Evolutionary conservation across 2,888 invertebrate species (phyloP), one percentile per base, ranked within the genome.

Genomic region (Onthophagus sagittarius): DNA sequence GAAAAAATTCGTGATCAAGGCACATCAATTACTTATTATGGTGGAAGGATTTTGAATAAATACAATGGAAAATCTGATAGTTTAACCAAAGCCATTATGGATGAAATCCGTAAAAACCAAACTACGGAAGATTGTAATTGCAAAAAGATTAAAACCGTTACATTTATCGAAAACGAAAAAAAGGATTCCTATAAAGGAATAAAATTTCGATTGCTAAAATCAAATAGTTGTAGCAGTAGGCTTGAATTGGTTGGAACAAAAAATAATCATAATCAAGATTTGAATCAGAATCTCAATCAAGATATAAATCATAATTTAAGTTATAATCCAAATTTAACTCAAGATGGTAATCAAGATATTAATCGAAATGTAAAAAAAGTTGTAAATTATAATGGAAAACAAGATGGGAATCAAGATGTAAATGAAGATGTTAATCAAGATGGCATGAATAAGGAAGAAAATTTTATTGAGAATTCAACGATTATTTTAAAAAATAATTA

Each of bases 21-120:
- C n/a, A 95, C 95, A 5, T 93, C 94, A 15, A 90, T 95, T 6
- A 96, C 95, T 5, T 96, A 95, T 83, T 96, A 95, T 81, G 96
- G 96, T 0, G 95, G 95, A 5, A 91, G 92, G 83, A 92, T 95
- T 67, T 87, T 95, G 33, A 90, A 92, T 79, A 90, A 90, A 77
- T 90, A 90, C 82, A 88, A 88, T 63, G 89, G 88, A 77, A 90
- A 90, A 5, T 75, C 76, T 3, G 71, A 69, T 3, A 76, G 89
- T 90, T 63, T 92, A 87, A 92, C 92, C 6, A 90, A 89, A 85
- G 89, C 89, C n/a, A 92, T 92, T 77, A 91, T 92, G 90, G 90
- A 91, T 76, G 92, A 92, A 85, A 92, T 92, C 72, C 88, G 89
- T 83, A 88, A 87, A 71, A 82, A 84, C 70, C 81, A 84, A 76